phyloP scores from a whole-genome alignment of 1,140 invertebrate species.

The Drosophila arawakana region DNA sequence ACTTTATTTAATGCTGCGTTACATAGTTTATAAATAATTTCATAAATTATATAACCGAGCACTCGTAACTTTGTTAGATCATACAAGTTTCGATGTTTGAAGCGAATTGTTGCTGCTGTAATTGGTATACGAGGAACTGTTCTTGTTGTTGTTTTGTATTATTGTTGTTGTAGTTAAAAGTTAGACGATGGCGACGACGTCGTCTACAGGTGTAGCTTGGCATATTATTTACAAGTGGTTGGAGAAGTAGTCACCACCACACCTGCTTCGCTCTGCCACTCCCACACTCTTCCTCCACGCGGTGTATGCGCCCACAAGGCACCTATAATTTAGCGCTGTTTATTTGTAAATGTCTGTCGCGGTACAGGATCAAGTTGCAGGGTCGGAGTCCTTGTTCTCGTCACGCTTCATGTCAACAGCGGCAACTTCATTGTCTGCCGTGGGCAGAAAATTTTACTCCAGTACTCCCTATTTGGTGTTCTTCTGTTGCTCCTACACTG shows the following conservation, averaged over 20 bases:
- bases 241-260: slow-evolving; percentile 20
- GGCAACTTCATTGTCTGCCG: slow-evolving; percentile 64
- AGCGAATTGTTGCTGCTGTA: slow-evolving; percentile 35
- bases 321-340: slow-evolving; percentile 73
- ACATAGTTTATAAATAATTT: background rate
- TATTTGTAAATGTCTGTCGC: slow-evolving; percentile 69
- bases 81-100: slow-evolving; percentile 40
- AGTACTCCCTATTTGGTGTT: background rate
- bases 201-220: slow-evolving; percentile 54
- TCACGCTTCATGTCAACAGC: slow-evolving; percentile 65
- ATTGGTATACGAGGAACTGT: slow-evolving; percentile 48
- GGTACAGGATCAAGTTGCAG: slow-evolving; percentile 53
- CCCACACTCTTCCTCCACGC: background rate
- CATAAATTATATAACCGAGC: background rate
- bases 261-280: background rate
- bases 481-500: slow-evolving; percentile 2
- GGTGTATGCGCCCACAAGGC: slow-evolving; percentile 51
- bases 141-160: slow-evolving; percentile 38
- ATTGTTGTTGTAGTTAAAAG: slow-evolving; percentile 64
- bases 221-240: slow-evolving; percentile 63
- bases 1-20: slow-evolving; percentile 1
- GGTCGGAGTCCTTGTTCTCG: slow-evolving; percentile 43
- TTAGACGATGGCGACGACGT: slow-evolving; percentile 48
- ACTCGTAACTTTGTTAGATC: slow-evolving; percentile 25
- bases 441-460: slow-evolving; percentile 6